These are phyloP conservation scores for Parasteatoda tepidariorum DNA, from an alignment of 1,140 invertebrate genomes.

Conservation along the genomic window DNA sequence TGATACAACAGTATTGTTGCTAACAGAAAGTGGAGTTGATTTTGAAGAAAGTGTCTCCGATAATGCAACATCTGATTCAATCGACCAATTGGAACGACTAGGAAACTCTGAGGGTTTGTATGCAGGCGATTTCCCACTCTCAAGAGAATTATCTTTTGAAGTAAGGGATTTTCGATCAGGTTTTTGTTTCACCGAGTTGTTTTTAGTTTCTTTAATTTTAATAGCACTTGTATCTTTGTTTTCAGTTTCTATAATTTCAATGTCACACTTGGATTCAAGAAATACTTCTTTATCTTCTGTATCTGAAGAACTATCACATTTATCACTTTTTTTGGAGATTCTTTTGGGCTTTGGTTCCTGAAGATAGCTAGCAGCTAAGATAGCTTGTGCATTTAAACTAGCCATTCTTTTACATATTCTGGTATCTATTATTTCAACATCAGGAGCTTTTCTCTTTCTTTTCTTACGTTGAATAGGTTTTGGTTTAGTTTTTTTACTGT, in stretches of 20 bases:
- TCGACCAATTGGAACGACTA: not conserved
- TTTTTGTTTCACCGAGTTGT: not conserved
- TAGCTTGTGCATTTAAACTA: slow-evolving; percentile 90
- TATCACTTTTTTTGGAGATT: slow-evolving; percentile 19
- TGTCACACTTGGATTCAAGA: slow-evolving; percentile 16
- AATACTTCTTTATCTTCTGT: not conserved
- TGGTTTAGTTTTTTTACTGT: slow-evolving; percentile 30
- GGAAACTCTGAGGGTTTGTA: not conserved
- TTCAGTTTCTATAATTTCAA: slow-evolving; percentile 27
- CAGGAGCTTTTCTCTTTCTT: slow-evolving; percentile 44
- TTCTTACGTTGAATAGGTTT: slow-evolving; percentile 9
- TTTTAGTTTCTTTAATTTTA: not conserved
- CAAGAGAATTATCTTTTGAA: not conserved
- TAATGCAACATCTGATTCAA: slow-evolving; percentile 9
- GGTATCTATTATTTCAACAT: slow-evolving; percentile 64
- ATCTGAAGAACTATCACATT: slow-evolving; percentile 31
- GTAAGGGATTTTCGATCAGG: not conserved
- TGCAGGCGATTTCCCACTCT: not conserved
- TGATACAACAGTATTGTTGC: slow-evolving; percentile 10
- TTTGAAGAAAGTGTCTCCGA: not conserved
- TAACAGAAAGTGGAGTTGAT: slow-evolving; percentile 3
- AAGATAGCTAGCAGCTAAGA: slow-evolving; percentile 88
- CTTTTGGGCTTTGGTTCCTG: slow-evolving; percentile 71
- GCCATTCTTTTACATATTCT: slow-evolving; percentile 86
- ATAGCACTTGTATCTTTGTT: not conserved